Evolutionary conservation across 1,140 invertebrate genomes (phyloP).

Genomic region (Panulirus ornatus): DNA sequence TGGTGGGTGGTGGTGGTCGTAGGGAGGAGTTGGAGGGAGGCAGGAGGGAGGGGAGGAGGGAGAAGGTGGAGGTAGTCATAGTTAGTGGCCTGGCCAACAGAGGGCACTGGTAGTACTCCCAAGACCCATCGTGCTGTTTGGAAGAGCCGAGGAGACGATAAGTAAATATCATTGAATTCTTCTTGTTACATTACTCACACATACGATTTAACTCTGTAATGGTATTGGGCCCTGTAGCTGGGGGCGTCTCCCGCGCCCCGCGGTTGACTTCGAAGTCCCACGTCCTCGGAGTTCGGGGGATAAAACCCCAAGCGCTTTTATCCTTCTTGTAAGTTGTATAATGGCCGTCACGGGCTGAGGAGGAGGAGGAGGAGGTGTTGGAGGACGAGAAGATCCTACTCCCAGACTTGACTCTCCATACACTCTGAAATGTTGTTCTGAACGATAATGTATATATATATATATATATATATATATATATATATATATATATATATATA

Average conservation of each 20-base stretch:
- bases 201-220: neutral
- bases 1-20: too few species aligned
- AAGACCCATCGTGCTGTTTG: neutral
- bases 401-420: constrained; percentile 39
- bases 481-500: too few species aligned
- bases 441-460: too few species aligned
- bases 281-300: too few species aligned
- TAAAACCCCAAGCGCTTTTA: too few species aligned
- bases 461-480: too few species aligned
- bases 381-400: too few species aligned
- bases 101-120: constrained; percentile 36
- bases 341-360: constrained; percentile 15
- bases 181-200: neutral
- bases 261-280: too few species aligned
- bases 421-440: too few species aligned
- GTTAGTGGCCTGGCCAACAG: constrained; percentile 18
- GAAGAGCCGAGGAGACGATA: constrained; percentile 30
- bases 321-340: too few species aligned
- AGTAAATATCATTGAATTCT: constrained; percentile 28
- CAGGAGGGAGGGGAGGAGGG: neutral
- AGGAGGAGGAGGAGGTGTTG: too few species aligned
- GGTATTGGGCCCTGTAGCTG: neutral
- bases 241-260: neutral
- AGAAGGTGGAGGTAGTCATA: neutral
- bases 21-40: neutral